Evolutionary conservation across 1,140 invertebrate species (phyloP), one percentile per base, ranked within the genome.

Genomic region (Probaryconus sp.): DNA sequence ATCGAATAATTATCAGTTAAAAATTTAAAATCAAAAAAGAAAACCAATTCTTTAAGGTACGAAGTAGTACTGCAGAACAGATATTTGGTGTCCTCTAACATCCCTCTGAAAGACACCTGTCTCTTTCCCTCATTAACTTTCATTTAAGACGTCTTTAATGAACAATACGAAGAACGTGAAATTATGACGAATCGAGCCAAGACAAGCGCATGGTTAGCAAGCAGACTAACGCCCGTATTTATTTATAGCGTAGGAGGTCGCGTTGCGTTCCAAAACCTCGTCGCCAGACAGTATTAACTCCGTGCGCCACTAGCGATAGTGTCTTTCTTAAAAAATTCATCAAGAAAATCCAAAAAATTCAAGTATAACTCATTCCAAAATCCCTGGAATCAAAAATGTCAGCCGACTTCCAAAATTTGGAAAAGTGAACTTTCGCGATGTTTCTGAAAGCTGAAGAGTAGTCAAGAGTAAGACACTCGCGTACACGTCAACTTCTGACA

Each of bases 171-270:
- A 28, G 16, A 38, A 28, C 77, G 68, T 48, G 72, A 80, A 81
- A 80, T 81, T 77, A 77, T 75, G 50, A 65, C 58, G 73, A 80
- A 74, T 82, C 79, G 72, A 61, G 53, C 60, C 58, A 71, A 68
- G 61, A 21, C 26, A 63, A 73, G 51, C 71, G 58, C 53, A 69
- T 69, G 71, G 77, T 75, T 80, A 79, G 77, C 77, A 80, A 78
- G 83, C 80, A 81, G 58, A 80, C 74, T 82, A 77, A 83, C 80
- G 76, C 64, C 67, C 70, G 78, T 71, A 79, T 85, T 85, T 87
- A 87, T 87, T 87, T 85, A 86, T 87, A 87, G 85, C 77, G 67
- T 65, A 83, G 79, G 84, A 85, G 84, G 82, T 82, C 81, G 81
- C 56, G 79, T 69, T 81, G 79, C 77, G 81, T 84, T 85, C 82